Conservation (phyloP, 2,797 vertebrate species). For the Enteromius unitaeniatus region DNA sequence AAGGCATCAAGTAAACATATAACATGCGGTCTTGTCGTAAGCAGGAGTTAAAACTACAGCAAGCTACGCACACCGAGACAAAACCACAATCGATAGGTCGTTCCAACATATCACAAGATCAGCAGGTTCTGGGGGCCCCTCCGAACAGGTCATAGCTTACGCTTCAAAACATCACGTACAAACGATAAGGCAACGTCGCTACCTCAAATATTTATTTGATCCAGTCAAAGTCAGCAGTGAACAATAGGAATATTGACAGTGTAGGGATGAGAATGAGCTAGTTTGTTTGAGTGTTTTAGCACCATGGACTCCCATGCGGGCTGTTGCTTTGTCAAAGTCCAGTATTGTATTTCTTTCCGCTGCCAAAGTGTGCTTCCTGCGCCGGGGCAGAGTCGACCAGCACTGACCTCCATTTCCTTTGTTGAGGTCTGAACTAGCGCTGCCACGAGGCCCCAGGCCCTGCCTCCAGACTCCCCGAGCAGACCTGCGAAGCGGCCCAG, state of each 20-base stretch:
- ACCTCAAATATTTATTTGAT: slow-evolving; percentile 69
- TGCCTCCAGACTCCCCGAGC: slow-evolving; percentile 71
- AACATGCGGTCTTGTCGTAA: slow-evolving; percentile 66
- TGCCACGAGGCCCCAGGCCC: slow-evolving; percentile 84
- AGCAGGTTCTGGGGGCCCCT: background rate
- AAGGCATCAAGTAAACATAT: slow-evolving; percentile 65
- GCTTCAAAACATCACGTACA: slow-evolving; percentile 22
- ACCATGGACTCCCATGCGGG: slow-evolving; percentile 67
- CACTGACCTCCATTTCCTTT: slow-evolving; percentile 89
- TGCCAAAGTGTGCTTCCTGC: slow-evolving; percentile 89
- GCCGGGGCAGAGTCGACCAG: slow-evolving; percentile 80
- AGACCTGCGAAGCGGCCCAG: slow-evolving; percentile 64
- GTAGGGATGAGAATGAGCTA: slow-evolving; percentile 64
- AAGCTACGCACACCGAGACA: background rate
- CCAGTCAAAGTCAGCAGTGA: slow-evolving; percentile 58
- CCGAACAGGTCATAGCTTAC: slow-evolving; percentile 20
- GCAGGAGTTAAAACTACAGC: slow-evolving; percentile 30
- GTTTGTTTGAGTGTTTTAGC: slow-evolving; percentile 77
- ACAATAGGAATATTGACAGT: slow-evolving; percentile 74
- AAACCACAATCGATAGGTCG: slow-evolving; percentile 8
- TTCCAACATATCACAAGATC: background rate
- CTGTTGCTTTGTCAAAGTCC: slow-evolving; percentile 75
- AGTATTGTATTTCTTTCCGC: slow-evolving; percentile 94
- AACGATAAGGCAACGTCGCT: slow-evolving; percentile 43
- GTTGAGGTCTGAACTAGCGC: slow-evolving; percentile 81